Conservation (phyloP, 2,797 vertebrate species). For the Bovichtus variegatus region DNA sequence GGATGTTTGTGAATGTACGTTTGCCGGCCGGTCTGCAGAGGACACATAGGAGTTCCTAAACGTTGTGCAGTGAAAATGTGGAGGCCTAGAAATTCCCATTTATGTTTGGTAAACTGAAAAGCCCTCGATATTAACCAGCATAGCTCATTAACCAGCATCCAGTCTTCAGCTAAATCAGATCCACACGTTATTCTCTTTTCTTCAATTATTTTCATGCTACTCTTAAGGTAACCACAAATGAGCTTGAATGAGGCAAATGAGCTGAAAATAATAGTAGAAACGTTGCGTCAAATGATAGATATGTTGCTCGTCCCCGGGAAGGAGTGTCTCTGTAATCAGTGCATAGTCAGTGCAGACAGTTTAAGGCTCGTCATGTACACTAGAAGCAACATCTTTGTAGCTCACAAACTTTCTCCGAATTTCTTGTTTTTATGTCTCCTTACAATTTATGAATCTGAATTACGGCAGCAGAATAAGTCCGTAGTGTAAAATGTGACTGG, state of each 20-base stretch:
- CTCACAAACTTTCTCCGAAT: constrained; percentile 52
- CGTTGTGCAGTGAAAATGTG: constrained; percentile 50
- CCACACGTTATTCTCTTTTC: constrained; percentile 78
- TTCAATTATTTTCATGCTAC: constrained; percentile 82
- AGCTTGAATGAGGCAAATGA: constrained; percentile 80
- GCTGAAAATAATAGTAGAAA: constrained; percentile 74
- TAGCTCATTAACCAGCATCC: constrained; percentile 82
- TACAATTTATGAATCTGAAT: constrained; percentile 22
- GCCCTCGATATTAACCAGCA: constrained; percentile 73
- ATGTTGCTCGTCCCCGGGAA: constrained; percentile 44
- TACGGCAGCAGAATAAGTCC: constrained; percentile 24
- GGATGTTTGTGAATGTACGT: constrained; percentile 50
- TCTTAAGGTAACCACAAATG: constrained; percentile 84
- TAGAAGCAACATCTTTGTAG: constrained; percentile 7
- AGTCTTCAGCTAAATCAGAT: constrained; percentile 76
- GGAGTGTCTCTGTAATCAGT: constrained; percentile 64
- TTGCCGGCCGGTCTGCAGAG: constrained; percentile 18
- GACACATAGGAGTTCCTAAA: constrained; percentile 61
- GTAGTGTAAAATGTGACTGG: constrained; percentile 32
- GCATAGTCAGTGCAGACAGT: constrained; percentile 50
- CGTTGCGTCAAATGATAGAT: constrained; percentile 71
- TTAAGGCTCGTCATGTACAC: constrained; percentile 17
- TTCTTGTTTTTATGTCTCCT: constrained; percentile 20
- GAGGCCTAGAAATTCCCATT: constrained; percentile 52
- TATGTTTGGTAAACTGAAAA: constrained; percentile 75